These are phyloP conservation scores for Xanthorhoe designata DNA, from an alignment of 2,888 invertebrate genomes.

Conservation along the genomic window DNA sequence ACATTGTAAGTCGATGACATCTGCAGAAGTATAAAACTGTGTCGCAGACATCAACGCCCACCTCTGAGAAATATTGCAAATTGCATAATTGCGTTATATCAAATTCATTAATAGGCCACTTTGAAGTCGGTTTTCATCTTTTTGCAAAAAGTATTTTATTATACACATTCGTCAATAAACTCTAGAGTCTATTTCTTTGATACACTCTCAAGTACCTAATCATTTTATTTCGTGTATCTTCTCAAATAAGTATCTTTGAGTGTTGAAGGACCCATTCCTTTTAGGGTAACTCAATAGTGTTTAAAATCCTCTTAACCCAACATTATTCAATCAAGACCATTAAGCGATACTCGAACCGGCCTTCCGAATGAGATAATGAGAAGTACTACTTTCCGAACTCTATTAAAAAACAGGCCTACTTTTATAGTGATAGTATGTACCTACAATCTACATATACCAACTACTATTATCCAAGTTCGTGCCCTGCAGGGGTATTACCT, in stretches of 20 bases:
- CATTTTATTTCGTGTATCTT: constrained; percentile 13
- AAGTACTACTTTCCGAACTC: constrained; percentile 4
- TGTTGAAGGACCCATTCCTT: constrained; percentile 54
- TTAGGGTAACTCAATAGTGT: constrained; percentile 70
- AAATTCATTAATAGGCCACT: too few relatives aligned
- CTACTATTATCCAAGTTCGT: too few relatives aligned
- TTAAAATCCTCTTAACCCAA: constrained; percentile 66
- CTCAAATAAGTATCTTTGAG: constrained; percentile 5
- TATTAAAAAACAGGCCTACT: not conserved
- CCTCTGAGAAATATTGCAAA: too few relatives aligned
- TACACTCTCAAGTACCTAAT: not conserved
- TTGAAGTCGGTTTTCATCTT: too few relatives aligned
- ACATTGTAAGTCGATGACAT: too few relatives aligned
- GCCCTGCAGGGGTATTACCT: too few relatives aligned
- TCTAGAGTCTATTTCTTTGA: not conserved
- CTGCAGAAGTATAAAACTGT: too few relatives aligned
- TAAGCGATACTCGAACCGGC: constrained; percentile 37
- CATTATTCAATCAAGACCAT: constrained; percentile 68
- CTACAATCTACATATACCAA: too few relatives aligned
- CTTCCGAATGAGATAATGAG: constrained; percentile 35
- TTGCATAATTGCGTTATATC: too few relatives aligned
- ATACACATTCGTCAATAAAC: not conserved
- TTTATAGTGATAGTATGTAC: too few relatives aligned
- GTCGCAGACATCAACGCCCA: too few relatives aligned
- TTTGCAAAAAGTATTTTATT: too few relatives aligned